Conservation (phyloP, 1,140 invertebrate genomes). For the Amphibalanus amphitrite region DNA sequence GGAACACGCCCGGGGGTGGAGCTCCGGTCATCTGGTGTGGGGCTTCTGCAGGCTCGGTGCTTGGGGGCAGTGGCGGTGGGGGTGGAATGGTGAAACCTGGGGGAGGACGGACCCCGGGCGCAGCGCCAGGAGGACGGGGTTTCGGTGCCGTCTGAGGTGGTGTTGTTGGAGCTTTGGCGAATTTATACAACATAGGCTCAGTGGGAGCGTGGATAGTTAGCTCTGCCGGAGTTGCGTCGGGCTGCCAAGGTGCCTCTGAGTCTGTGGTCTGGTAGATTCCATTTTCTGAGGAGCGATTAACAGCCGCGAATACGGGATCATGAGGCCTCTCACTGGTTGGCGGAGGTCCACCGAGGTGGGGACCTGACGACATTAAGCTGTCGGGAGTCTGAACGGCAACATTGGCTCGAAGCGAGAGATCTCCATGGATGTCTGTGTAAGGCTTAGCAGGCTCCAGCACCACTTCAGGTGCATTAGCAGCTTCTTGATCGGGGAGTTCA, state of each 20-base stretch:
- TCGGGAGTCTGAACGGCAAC: no score
- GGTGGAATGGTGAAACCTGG: background rate
- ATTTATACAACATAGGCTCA: background rate
- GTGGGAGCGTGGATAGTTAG: background rate
- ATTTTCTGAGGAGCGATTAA: background rate
- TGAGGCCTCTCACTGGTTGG: background rate
- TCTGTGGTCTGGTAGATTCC: background rate
- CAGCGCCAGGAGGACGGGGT: conserved; percentile 4
- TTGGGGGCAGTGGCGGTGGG: no score
- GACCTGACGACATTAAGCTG: no score
- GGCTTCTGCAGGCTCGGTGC: background rate
- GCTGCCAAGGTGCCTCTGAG: conserved; percentile 12
- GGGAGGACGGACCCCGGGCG: background rate
- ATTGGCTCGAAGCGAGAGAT: no score
- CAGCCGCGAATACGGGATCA: background rate
- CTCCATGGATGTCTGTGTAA: no score
- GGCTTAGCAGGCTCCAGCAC: no score
- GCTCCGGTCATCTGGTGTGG: background rate
- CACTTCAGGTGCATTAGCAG: no score
- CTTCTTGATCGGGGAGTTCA: no score
- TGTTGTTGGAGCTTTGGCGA: conserved; percentile 6
- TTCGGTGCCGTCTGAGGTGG: conserved; percentile 7
- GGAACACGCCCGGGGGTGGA: background rate
- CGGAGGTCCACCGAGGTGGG: no score
- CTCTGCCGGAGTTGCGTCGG: conserved; percentile 3